Base-by-base conservation (phyloP, 2,113 vertebrate genomes). In the Donacobius atricapilla region DNA sequence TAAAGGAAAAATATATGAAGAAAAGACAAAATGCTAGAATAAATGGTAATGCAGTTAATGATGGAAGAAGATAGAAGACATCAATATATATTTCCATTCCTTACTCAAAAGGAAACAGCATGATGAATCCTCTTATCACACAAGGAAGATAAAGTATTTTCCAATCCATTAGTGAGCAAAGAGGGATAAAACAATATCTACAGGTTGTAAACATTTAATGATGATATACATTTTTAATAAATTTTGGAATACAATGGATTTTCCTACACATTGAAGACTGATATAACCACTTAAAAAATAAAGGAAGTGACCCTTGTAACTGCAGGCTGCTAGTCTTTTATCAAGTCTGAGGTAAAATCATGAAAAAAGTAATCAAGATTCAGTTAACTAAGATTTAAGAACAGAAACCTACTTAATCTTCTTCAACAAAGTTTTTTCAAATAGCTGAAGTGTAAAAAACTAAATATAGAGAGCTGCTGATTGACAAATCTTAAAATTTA, bases 81-180 rank as follows among this genome's bases (percentile, higher is more conserved):
- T 83, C 31, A 76, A 40, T 72, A 79, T 31, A 27, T 70, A 27
- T 69, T 83, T 83, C 24, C 76, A 5, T 83, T 88, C 50, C 61
- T 83, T 83, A 73, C 37, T 88, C 25, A 76, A 58, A 94, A 89
- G 31, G 50, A 95, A 83, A 45, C 28, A 76, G 23, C n/a, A 50
- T 92, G 82, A 90, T 85, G 48, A 91, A 89, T 83, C 45, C 12
- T 85, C 40, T 68, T 53, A 76, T 45, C 66, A 63, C 11, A 65
- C 15, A 13, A 76, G 18, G 37, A 82, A 61, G 79, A 70, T 58
- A 76, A 94, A 86, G 28, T 56, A 48, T 56, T 90, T 90, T 90
- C 20, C 68, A 92, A 71, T 61, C 58, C 71, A 92, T 90, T 97
- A 88, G 79, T 16, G 58, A 92, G 61, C 42, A 85, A 82, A 89